phyloP scores from a whole-genome alignment of 2,888 invertebrate species.

The Ormyrus nitidulus region DNA sequence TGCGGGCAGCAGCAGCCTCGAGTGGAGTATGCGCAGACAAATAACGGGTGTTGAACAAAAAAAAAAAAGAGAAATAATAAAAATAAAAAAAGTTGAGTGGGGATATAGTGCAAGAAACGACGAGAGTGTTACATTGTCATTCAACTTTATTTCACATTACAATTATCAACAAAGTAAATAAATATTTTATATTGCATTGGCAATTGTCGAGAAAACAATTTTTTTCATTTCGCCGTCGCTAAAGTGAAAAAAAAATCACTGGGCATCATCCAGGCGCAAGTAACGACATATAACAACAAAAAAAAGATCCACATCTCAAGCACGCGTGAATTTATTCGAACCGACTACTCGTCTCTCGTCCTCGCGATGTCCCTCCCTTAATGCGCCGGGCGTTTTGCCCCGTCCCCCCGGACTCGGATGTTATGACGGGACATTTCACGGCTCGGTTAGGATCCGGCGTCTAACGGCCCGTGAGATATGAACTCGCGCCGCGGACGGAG shows the following conservation, averaged over 20 bases:
- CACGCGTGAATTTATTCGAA: slow-evolving; percentile 29
- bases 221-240: neutral
- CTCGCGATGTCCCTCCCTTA: neutral
- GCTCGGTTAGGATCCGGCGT: slow-evolving; percentile 67
- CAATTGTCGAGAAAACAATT: slow-evolving; percentile 28
- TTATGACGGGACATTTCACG: slow-evolving; percentile 74
- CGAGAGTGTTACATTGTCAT: slow-evolving; percentile 37
- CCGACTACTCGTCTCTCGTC: slow-evolving; percentile 6
- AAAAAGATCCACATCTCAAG: slow-evolving; percentile 23
- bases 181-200: slow-evolving; percentile 33
- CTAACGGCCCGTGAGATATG: slow-evolving; percentile 73
- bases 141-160: slow-evolving; percentile 50
- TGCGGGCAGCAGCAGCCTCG: too few relatives aligned
- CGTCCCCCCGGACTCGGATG: slow-evolving; percentile 57
- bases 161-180: slow-evolving; percentile 54
- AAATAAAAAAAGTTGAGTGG: slow-evolving; percentile 27
- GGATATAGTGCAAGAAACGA: slow-evolving; percentile 40
- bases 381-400: slow-evolving; percentile 12
- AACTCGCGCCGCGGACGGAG: slow-evolving; percentile 61
- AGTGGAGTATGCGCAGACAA: neutral
- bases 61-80: neutral
- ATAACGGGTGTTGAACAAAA: neutral
- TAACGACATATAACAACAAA: slow-evolving; percentile 17
- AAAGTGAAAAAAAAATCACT: slow-evolving; percentile 3
- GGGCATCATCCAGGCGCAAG: neutral